Percentiles rank a stretch among this genome's conserved stretches.
phyloP scores from a whole-genome alignment of 2,113 vertebrate genomes.

The Rhineura floridana region DNA sequence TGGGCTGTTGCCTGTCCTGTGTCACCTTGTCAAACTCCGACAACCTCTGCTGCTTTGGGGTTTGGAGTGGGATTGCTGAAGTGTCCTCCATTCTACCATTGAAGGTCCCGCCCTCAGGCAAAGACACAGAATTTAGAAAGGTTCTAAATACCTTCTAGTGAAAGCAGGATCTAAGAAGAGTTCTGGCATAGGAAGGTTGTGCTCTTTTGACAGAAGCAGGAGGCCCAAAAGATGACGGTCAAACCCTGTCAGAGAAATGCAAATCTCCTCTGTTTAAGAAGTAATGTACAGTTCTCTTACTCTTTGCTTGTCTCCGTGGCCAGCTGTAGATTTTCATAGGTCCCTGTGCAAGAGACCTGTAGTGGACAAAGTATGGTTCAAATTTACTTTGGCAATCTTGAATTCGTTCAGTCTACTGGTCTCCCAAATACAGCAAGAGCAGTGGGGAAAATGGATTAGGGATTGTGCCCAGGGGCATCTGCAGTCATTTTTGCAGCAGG shows the following conservation, averaged over 20 bases:
- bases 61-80: not conserved
- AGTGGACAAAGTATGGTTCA: not conserved
- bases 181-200: conserved; percentile 85
- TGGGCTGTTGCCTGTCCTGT: not conserved
- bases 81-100: not conserved
- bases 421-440: not conserved
- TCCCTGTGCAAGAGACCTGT: conserved; percentile 16
- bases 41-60: not conserved
- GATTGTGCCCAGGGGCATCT: no score
- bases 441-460: not conserved
- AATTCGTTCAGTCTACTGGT: not conserved
- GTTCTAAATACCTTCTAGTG: conserved; percentile 80
- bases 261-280: conserved; percentile 23
- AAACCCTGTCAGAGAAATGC: conserved; percentile 82
- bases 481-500: no score
- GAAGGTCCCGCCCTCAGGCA: not conserved
- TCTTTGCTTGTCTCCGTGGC: no score
- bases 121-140: not conserved
- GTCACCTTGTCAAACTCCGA: not conserved
- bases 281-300: not conserved
- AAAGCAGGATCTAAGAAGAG: conserved; percentile 90
- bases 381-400: not conserved
- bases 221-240: conserved; percentile 94
- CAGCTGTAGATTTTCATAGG: not conserved
- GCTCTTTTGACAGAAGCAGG: conserved; percentile 87